These are phyloP conservation scores for Lepidothrix coronata DNA, from an alignment of 2,113 vertebrate species.

Conservation along the genomic window DNA sequence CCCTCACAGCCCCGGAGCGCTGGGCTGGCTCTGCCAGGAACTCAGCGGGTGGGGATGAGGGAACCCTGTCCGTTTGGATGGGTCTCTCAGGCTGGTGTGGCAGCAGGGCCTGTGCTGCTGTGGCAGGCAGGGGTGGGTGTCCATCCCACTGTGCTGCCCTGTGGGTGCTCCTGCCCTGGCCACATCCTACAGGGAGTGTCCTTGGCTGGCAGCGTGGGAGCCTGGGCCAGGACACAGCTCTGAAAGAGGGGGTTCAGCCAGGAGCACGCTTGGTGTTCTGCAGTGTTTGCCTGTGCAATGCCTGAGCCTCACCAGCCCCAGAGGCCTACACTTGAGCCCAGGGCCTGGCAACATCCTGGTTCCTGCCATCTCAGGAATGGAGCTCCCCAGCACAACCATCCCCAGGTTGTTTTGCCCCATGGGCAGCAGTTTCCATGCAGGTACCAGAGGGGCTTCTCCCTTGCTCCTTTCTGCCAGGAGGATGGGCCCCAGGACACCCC, in stretches of 20 bases:
- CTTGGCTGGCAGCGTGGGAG: background rate
- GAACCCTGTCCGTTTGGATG: background rate
- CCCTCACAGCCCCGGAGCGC: fast-evolving
- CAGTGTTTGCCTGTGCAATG: background rate
- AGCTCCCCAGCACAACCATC: fast-evolving
- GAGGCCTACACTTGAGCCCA: background rate
- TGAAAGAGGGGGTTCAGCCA: background rate
- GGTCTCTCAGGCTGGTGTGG: background rate
- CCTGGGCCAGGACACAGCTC: background rate
- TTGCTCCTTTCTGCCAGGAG: constrained; percentile 10
- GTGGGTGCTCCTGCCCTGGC: background rate
- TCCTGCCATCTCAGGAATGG: background rate
- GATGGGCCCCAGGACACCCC: background rate
- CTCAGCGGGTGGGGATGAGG: fast-evolving
- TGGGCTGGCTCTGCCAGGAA: background rate
- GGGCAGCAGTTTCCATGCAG: background rate
- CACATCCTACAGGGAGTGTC: fast-evolving
- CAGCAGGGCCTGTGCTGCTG: fast-evolving
- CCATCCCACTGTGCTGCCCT: fast-evolving
- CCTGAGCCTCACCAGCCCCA: background rate
- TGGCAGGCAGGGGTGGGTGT: background rate
- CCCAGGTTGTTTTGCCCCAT: background rate
- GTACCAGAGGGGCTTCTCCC: background rate
- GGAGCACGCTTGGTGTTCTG: background rate
- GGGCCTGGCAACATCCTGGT: background rate